phyloP scores from a whole-genome alignment of 2,888 invertebrate genomes.

The Liopterus haemorrhoidalis region DNA sequence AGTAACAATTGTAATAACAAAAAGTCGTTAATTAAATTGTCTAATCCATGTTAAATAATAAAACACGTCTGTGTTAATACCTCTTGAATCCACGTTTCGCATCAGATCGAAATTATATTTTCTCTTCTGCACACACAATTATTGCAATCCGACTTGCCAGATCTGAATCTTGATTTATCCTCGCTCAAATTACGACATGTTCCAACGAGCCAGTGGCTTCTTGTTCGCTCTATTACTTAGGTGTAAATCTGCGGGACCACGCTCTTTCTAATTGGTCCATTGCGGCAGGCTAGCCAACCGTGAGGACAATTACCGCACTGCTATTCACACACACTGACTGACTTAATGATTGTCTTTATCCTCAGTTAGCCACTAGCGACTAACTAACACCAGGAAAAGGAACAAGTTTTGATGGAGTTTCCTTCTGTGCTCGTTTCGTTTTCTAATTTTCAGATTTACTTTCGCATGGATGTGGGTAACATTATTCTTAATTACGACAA shows the following conservation, averaged over 20 bases:
- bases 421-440: too few species aligned
- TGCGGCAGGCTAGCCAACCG: constrained; percentile 27
- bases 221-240: constrained; percentile 3
- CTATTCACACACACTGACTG: constrained; percentile 33
- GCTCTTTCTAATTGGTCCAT: constrained; percentile 4
- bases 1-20: too few species aligned
- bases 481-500: too few species aligned
- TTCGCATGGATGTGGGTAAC: too few species aligned
- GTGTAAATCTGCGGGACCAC: background rate
- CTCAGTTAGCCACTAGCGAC: constrained; percentile 25
- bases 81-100: too few species aligned
- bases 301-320: constrained; percentile 32
- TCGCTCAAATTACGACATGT: constrained; percentile 12
- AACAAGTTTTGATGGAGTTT: too few species aligned
- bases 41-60: too few species aligned
- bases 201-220: constrained; percentile 11
- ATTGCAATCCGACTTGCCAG: constrained; percentile 4
- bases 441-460: too few species aligned
- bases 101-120: constrained; percentile 3
- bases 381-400: constrained; percentile 22
- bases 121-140: constrained; percentile 1
- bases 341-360: constrained; percentile 34
- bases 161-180: constrained; percentile 15
- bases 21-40: too few species aligned
- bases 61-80: too few species aligned